Evolutionary conservation across 2,888 invertebrate genomes (phyloP), one percentile per base, ranked within the genome.

Genomic region (Heliconius cydno): DNA sequence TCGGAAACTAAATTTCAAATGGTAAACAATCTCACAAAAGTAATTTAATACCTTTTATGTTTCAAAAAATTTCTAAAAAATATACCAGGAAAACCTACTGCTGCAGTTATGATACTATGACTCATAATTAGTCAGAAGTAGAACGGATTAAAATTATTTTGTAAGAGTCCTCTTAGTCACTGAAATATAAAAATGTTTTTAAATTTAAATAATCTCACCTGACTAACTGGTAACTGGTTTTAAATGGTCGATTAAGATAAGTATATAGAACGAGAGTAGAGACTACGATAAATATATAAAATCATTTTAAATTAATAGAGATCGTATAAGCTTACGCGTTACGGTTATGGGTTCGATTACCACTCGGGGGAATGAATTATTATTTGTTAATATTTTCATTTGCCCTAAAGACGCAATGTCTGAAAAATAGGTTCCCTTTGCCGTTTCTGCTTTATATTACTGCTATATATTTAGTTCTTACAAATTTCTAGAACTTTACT

Each of bases 21-120:
- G 6, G 2, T 52, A 52, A 52, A 19, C 19, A 19, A 19, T 52
- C 19, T 19, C 19, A 52, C 19, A 52, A 52, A 52, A 52, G 6
- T 52, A 19, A 52, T 19, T 19, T 6, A 52, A 19, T 52, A 19
- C 6, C 19, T 19, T 52, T 52, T 52, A 19, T 46, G 6, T 19
- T 52, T 19, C 0, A 52, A 19, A 41, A 70, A 25, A 41, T 0
- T 41, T 38, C 15, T 41, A 70, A 70, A 41, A 70, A 70, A 25
- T 68, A 13, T 41, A 70, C 25, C 57, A 34, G 34, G 57, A 60
- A 57, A 73, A 73, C 73, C 12, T 57, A 73, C 52, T 77, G 66
- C 46, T 79, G 75, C 77, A 80, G n/a, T 76, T 79, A 79, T 79
- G 28, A 78, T 76, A 74, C 13, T 15, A n/a, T 78, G 79, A 79